Evolutionary conservation across 2,797 vertebrate species (phyloP).

Genomic region (Chelidonichthys spinosus): DNA sequence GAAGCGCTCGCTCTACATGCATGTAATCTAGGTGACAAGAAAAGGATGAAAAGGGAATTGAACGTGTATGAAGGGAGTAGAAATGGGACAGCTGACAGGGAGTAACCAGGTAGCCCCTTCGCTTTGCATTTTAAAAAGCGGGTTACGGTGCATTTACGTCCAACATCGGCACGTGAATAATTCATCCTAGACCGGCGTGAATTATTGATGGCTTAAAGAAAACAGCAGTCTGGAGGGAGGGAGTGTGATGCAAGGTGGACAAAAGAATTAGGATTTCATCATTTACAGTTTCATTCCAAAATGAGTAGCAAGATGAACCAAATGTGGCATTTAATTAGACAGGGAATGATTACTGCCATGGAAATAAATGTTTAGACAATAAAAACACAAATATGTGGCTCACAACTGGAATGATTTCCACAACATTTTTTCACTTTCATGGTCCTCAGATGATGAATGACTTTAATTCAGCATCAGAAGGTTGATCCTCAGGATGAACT

Average conservation of each 20-base stretch:
- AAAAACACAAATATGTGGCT: slow-evolving; percentile 28
- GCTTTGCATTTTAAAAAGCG: slow-evolving; percentile 56
- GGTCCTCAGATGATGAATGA: background rate
- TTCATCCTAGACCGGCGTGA: slow-evolving; percentile 80
- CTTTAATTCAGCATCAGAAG: background rate
- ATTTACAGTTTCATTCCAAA: slow-evolving; percentile 65
- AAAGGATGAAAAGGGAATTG: slow-evolving; percentile 75
- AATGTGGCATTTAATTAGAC: slow-evolving; percentile 64
- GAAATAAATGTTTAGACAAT: slow-evolving; percentile 42
- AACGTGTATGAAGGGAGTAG: slow-evolving; percentile 71
- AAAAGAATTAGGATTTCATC: slow-evolving; percentile 74
- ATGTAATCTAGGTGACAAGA: slow-evolving; percentile 85
- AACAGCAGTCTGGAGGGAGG: slow-evolving; percentile 61
- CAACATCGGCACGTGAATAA: slow-evolving; percentile 80
- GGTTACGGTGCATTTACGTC: slow-evolving; percentile 66
- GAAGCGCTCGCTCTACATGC: slow-evolving; percentile 78
- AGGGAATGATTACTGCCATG: slow-evolving; percentile 20
- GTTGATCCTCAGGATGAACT: background rate
- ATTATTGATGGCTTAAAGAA: slow-evolving; percentile 84
- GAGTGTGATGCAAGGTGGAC: slow-evolving; percentile 78
- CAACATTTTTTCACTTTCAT: background rate
- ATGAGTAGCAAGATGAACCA: slow-evolving; percentile 42
- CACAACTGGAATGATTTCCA: background rate
- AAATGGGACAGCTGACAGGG: slow-evolving; percentile 67
- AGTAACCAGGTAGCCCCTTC: slow-evolving; percentile 25